Percentiles rank a stretch among this genome's conserved stretches.
Conservation (phyloP, 1,140 invertebrate species). For the Drosophila albomicans region DNA sequence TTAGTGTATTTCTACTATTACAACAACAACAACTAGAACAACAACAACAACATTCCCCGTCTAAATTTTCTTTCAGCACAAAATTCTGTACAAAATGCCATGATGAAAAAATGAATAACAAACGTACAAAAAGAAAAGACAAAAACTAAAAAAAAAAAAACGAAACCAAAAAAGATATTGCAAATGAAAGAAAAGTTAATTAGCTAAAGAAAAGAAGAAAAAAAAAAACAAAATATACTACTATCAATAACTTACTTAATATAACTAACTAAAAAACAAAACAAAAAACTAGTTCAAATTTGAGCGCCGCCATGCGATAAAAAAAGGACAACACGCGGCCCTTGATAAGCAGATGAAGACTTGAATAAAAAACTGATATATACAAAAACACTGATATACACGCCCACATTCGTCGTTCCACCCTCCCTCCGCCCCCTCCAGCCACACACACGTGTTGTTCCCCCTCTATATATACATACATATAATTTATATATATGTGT, state of each 20-base stretch:
- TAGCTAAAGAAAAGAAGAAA: constrained; percentile 7
- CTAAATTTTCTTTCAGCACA: constrained; percentile 73
- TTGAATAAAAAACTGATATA: constrained; percentile 73
- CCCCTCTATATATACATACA: neutral
- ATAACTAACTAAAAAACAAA: constrained; percentile 36
- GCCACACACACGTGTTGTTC: too few species aligned
- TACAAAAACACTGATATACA: constrained; percentile 49
- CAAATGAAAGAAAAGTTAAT: constrained; percentile 21
- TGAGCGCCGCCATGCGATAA: constrained; percentile 48
- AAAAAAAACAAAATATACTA: too few species aligned
- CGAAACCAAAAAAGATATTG: constrained; percentile 32
- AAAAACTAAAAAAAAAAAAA: constrained; percentile 47
- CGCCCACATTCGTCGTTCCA: constrained; percentile 14
- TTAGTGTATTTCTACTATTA: constrained; percentile 38
- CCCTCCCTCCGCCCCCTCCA: too few species aligned
- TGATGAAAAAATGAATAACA: constrained; percentile 54
- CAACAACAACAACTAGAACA: constrained; percentile 3
- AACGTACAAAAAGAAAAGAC: constrained; percentile 52
- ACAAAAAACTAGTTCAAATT: constrained; percentile 34
- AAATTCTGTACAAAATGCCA: constrained; percentile 73
- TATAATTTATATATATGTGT: constrained; percentile 6
- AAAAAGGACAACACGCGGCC: constrained; percentile 52
- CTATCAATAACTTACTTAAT: neutral
- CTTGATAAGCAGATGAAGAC: constrained; percentile 67
- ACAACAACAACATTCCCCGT: constrained; percentile 14